Evolutionary conservation across 2,113 vertebrate species (phyloP).

Genomic region (Otolemur garnettii): DNA sequence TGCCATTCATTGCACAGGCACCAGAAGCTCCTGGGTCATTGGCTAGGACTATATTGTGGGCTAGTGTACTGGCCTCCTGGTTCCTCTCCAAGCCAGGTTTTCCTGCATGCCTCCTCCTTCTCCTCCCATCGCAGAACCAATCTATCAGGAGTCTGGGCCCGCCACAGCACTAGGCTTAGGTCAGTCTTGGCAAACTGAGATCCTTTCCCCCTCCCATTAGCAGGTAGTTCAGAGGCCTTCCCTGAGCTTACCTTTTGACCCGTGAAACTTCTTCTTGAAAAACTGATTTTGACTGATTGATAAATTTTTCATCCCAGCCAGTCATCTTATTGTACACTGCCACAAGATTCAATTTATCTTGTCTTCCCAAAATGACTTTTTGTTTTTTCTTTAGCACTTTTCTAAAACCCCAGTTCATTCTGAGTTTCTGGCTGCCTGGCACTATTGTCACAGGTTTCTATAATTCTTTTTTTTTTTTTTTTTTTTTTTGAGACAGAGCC

Average conservation of each 20-base stretch:
- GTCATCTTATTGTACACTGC: slow-evolving; percentile 29
- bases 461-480: slow-evolving; percentile 48
- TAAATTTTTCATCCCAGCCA: background rate
- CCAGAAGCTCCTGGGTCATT: background rate
- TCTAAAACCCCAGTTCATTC: background rate
- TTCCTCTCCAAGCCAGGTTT: background rate
- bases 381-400: background rate
- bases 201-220: background rate
- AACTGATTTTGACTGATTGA: slow-evolving; percentile 1
- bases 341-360: slow-evolving; percentile 48
- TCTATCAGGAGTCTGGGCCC: background rate
- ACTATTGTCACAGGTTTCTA: background rate
- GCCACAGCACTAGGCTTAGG: background rate
- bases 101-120: background rate
- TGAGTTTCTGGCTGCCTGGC: background rate
- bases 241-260: background rate
- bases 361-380: background rate
- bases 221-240: background rate
- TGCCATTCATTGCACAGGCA: background rate
- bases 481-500: no score
- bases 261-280: slow-evolving; percentile 14
- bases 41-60: background rate
- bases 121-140: background rate
- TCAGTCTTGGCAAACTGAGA: background rate
- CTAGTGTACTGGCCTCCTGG: background rate